phyloP scores from a whole-genome alignment of 1,140 invertebrate species.

The Heliconius eleuchia region DNA sequence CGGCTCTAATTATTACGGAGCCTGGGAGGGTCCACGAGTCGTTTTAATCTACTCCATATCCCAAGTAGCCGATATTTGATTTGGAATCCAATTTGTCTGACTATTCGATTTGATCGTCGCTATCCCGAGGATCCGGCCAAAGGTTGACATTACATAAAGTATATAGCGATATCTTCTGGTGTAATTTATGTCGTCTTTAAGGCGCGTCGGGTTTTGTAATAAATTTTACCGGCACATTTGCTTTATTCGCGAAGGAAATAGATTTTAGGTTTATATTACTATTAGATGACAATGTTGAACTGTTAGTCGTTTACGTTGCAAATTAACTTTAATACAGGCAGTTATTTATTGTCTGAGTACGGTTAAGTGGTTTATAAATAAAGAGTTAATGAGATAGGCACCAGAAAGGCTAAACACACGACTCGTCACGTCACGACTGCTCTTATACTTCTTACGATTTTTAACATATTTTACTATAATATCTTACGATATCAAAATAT shows the following conservation, averaged over 20 bases:
- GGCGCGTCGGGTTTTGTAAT: not conserved
- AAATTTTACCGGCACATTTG: conserved; percentile 15
- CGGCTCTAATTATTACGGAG: conserved; percentile 65
- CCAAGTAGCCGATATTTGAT: conserved; percentile 45
- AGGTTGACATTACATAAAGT: not conserved
- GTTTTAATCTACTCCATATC: conserved; percentile 30
- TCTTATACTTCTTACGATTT: too few species aligned
- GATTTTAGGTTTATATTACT: conserved; percentile 1
- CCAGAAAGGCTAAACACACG: too few species aligned
- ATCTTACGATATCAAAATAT: not conserved
- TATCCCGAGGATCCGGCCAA: not conserved
- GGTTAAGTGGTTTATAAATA: not conserved
- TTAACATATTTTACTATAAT: too few species aligned
- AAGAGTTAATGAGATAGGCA: too few species aligned
- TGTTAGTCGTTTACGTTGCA: not conserved
- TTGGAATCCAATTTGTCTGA: conserved; percentile 54
- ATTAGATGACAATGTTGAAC: not conserved
- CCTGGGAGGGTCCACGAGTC: conserved; percentile 26
- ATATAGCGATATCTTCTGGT: not conserved
- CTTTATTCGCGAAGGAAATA: conserved; percentile 2
- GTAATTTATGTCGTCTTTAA: conserved; percentile 19
- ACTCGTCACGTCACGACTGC: too few species aligned
- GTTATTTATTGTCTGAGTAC: not conserved
- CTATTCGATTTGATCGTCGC: conserved; percentile 39
- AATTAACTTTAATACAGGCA: not conserved